Evolutionary conservation across 2,797 vertebrate species (phyloP).

Genomic region (Centropyge bicolor): DNA sequence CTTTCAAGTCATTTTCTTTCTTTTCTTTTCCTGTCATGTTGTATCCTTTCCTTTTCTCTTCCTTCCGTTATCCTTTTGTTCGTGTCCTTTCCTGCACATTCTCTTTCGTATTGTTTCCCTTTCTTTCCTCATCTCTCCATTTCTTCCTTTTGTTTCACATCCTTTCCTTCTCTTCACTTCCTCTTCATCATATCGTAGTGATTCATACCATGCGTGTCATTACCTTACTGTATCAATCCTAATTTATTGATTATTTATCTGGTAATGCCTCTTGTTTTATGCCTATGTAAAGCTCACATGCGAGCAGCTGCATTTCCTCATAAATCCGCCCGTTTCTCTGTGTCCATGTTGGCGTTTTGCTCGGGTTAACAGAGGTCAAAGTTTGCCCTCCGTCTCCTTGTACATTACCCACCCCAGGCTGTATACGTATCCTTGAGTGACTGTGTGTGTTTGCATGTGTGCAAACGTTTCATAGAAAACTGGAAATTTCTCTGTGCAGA

Average conservation of each 20-base stretch:
- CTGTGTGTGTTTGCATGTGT: neutral
- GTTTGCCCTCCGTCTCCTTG: conserved; percentile 20
- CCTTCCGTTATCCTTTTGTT: neutral
- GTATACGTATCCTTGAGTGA: conserved; percentile 19
- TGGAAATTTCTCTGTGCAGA: neutral
- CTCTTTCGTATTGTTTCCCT: neutral
- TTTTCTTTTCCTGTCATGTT: neutral
- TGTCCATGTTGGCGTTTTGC: conserved; percentile 14
- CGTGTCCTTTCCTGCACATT: neutral
- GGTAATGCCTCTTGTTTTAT: too few relatives aligned
- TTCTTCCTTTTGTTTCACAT: neutral
- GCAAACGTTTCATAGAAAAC: neutral
- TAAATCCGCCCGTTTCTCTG: neutral
- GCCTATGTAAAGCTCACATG: too few relatives aligned
- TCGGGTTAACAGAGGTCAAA: conserved; percentile 25
- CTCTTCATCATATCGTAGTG: too few relatives aligned
- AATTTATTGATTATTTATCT: too few relatives aligned
- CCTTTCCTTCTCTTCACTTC: neutral
- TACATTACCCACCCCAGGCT: neutral
- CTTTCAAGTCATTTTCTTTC: neutral
- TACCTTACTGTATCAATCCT: too few relatives aligned
- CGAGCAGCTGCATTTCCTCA: neutral
- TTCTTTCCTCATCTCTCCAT: neutral
- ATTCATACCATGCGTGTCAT: too few relatives aligned
- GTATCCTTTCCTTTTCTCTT: neutral